Conservation (phyloP, 2,888 invertebrate genomes). For the Podabrus alpinus region DNA sequence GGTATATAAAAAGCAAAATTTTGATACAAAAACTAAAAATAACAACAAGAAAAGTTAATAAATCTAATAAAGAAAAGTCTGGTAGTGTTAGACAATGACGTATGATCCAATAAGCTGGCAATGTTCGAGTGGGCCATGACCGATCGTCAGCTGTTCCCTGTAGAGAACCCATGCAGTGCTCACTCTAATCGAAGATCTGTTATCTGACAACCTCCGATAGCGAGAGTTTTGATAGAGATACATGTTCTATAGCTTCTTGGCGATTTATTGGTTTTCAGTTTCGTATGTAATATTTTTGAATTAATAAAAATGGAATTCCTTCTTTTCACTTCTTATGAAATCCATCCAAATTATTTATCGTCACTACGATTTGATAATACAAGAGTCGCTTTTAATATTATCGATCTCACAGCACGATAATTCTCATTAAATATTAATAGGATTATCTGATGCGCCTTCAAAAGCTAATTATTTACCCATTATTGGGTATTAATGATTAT, state of each 20-base stretch:
- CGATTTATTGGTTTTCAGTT: constrained; percentile 20
- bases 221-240: constrained; percentile 31
- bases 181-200: constrained; percentile 54
- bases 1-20: constrained; percentile 6
- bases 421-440: constrained; percentile 19
- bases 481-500: constrained; percentile 26
- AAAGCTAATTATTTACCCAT: constrained; percentile 26
- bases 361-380: not conserved
- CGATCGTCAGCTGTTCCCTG: constrained; percentile 54
- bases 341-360: not conserved
- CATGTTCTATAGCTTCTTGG: constrained; percentile 21
- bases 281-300: not conserved
- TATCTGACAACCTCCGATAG: constrained; percentile 47
- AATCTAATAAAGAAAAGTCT: constrained; percentile 44
- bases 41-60: constrained; percentile 44
- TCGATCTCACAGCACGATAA: constrained; percentile 11
- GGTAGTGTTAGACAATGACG: constrained; percentile 50
- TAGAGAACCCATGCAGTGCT: constrained; percentile 51
- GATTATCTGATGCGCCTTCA: constrained; percentile 19
- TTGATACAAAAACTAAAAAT: constrained; percentile 20
- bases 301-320: constrained; percentile 9
- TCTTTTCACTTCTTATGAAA: not conserved
- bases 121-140: constrained; percentile 54
- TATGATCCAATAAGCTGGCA: constrained; percentile 53
- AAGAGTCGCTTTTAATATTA: not conserved